These are phyloP conservation scores for Meloidogyne chitwoodi DNA, from an alignment of 1,140 invertebrate species.

Conservation along the genomic window DNA sequence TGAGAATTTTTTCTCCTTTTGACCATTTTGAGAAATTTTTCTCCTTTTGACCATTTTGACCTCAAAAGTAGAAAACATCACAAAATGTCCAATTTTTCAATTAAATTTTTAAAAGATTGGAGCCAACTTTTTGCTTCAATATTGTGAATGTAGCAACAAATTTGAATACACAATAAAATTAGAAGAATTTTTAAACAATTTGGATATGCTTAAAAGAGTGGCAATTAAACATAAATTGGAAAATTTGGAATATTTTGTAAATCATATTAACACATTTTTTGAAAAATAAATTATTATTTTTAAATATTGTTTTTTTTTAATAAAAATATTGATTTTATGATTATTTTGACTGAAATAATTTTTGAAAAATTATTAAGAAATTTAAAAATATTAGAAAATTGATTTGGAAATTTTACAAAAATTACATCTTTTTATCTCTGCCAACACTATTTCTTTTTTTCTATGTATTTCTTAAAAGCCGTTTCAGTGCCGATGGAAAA, in stretches of 20 bases:
- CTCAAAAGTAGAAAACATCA: neutral
- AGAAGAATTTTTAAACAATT: constrained; percentile 10
- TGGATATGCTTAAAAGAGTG: constrained; percentile 11
- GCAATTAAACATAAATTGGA: constrained; percentile 11
- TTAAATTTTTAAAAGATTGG: constrained; percentile 21
- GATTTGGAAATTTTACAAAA: no score
- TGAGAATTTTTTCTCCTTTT: neutral
- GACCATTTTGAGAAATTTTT: neutral
- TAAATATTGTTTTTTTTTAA: neutral
- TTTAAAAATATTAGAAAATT: no score
- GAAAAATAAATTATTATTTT: neutral
- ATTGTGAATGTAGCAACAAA: constrained; percentile 33
- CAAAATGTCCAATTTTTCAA: constrained; percentile 1
- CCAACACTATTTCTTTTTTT: no score
- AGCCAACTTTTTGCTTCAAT: constrained; percentile 13
- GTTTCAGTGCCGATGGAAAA: no score
- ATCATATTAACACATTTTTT: neutral
- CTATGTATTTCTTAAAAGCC: no score
- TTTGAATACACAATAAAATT: constrained; percentile 20
- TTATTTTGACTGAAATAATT: no score
- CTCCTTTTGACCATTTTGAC: no score
- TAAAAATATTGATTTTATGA: no score
- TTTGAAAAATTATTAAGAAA: no score
- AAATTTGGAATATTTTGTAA: constrained; percentile 13
- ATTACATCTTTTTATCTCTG: no score